A percentile compares a stretch with the other conserved stretches of the same genome.
Evolutionary conservation across 2,113 vertebrate species (phyloP).

Genomic region (Dipodomys merriami): DNA sequence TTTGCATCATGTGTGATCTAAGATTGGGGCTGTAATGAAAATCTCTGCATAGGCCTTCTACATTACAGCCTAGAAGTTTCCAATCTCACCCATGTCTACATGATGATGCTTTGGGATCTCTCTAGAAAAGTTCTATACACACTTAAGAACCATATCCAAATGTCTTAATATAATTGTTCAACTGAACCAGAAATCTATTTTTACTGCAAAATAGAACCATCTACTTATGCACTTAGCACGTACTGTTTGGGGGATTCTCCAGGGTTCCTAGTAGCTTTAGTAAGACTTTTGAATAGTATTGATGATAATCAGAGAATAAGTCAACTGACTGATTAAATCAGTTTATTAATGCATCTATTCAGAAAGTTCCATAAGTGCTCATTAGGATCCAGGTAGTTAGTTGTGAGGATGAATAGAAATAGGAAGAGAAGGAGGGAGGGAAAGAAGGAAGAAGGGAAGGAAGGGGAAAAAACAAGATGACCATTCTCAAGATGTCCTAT

Average conservation of each 20-base stretch:
- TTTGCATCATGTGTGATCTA: no score
- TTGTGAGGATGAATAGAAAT: background rate
- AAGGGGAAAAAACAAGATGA: background rate
- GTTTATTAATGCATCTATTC: slow-evolving; percentile 37
- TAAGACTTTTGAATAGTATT: slow-evolving; percentile 26
- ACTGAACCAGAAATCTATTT: slow-evolving; percentile 16
- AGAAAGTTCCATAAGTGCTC: slow-evolving; percentile 19
- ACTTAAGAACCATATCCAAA: background rate
- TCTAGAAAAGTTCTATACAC: background rate
- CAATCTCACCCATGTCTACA: background rate
- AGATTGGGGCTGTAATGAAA: background rate
- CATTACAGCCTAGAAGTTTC: background rate
- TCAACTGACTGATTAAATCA: slow-evolving; percentile 35
- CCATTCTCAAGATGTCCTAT: background rate
- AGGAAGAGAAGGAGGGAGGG: background rate
- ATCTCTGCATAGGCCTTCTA: background rate
- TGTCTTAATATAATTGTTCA: slow-evolving; percentile 18
- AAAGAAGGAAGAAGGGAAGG: background rate
- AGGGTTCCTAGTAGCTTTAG: background rate
- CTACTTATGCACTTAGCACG: background rate
- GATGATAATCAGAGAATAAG: background rate
- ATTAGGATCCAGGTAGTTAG: background rate
- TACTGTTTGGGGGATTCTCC: slow-evolving; percentile 2
- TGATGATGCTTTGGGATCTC: background rate
- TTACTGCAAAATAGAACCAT: background rate